These are phyloP conservation scores for Malurus elegans DNA, from an alignment of 2,113 vertebrate species.

Conservation along the genomic window DNA sequence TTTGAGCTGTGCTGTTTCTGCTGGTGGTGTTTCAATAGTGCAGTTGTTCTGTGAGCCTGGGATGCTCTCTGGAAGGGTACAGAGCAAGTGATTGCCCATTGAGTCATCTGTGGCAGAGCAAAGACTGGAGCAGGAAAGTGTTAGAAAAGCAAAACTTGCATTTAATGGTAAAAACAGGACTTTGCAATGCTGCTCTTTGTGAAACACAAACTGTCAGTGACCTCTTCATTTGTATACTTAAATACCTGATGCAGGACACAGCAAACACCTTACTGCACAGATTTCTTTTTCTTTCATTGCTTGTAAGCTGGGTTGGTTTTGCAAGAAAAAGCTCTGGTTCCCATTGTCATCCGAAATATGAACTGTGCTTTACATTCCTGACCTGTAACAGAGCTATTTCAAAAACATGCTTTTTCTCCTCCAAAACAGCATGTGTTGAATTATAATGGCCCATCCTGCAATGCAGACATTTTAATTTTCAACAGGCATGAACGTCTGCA, in stretches of 20 bases:
- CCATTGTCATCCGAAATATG: slow-evolving; percentile 47
- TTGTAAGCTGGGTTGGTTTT: background rate
- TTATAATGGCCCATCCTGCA: slow-evolving; percentile 46
- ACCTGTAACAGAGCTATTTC: slow-evolving; percentile 48
- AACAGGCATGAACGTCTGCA: slow-evolving; percentile 32
- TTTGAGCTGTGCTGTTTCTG: background rate
- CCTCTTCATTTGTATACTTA: background rate
- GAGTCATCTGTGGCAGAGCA: background rate
- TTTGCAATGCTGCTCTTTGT: background rate
- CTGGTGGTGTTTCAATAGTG: background rate
- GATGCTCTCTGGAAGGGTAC: background rate
- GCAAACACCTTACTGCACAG: background rate
- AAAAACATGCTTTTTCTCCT: slow-evolving; percentile 33
- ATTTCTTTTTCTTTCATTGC: background rate
- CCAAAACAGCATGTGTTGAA: slow-evolving; percentile 53
- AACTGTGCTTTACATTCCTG: slow-evolving; percentile 57
- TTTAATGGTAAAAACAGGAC: background rate
- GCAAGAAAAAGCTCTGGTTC: slow-evolving; percentile 17
- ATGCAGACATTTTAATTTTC: slow-evolving; percentile 55
- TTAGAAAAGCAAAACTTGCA: background rate
- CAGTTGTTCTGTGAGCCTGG: background rate
- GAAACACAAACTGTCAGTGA: background rate
- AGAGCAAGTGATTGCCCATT: background rate
- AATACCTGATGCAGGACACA: background rate
- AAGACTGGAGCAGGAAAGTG: background rate